These are phyloP conservation scores for Fringilla coelebs DNA, from an alignment of 2,797 vertebrate species.

Conservation along the genomic window DNA sequence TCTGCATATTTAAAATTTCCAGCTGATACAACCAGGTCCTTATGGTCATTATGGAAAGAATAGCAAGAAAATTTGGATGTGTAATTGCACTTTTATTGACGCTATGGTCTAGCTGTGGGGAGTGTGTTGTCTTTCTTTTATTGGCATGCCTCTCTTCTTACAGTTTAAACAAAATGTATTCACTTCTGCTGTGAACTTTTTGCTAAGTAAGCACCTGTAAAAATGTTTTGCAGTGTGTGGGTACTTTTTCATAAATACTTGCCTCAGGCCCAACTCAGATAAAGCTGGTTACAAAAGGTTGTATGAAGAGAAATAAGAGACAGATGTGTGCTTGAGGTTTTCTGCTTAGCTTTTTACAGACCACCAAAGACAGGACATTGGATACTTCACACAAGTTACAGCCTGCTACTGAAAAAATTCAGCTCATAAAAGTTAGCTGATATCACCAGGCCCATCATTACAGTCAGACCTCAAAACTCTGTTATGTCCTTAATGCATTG, in stretches of 20 bases:
- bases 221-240: background rate
- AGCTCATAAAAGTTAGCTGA: background rate
- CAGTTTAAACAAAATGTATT: background rate
- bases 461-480: background rate
- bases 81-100: background rate
- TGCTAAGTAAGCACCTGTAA: background rate
- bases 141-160: background rate
- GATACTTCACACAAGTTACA: background rate
- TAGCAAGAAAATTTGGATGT: background rate
- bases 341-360: background rate
- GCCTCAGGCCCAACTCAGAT: background rate
- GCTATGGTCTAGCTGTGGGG: background rate
- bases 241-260: background rate
- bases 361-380: background rate
- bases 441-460: background rate
- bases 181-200: background rate
- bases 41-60: background rate
- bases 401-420: background rate
- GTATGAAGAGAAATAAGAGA: background rate
- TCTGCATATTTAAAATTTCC: background rate
- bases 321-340: background rate
- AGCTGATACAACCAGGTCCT: background rate
- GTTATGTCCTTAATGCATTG: background rate
- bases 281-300: background rate
- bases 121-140: background rate